These are phyloP conservation scores for Tetragnatha versicolor DNA, from an alignment of 1,140 invertebrate genomes.

Conservation along the genomic window DNA sequence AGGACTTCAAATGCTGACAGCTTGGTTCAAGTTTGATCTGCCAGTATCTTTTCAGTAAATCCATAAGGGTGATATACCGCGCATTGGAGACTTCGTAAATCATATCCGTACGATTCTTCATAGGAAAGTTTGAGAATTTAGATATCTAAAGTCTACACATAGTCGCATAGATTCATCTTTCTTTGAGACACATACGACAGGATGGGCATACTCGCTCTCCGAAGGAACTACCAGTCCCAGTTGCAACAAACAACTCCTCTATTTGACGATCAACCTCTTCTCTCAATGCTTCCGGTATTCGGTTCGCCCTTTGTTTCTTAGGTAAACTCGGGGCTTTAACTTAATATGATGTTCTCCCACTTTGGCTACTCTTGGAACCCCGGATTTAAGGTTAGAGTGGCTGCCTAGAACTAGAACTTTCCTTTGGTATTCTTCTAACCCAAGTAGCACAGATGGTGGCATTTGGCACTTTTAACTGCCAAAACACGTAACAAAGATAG, in stretches of 20 bases:
- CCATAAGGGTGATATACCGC: not conserved
- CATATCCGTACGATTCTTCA: slow-evolving; percentile 50
- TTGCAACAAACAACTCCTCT: slow-evolving; percentile 19
- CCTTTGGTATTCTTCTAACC: no score
- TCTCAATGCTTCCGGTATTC: slow-evolving; percentile 16
- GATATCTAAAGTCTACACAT: slow-evolving; percentile 65
- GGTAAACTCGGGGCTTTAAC: not conserved
- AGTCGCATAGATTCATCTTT: slow-evolving; percentile 64
- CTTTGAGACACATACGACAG: slow-evolving; percentile 65
- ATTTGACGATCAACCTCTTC: slow-evolving; percentile 40
- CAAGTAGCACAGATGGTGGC: no score
- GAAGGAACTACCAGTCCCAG: slow-evolving; percentile 32
- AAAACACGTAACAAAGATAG: no score
- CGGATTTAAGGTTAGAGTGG: not conserved
- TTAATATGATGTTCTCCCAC: not conserved
- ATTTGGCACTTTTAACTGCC: no score
- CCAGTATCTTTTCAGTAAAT: not conserved
- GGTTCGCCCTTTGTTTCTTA: slow-evolving; percentile 9
- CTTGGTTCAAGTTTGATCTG: not conserved
- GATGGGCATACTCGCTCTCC: slow-evolving; percentile 59
- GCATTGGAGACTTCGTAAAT: slow-evolving; percentile 59
- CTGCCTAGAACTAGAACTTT: not conserved
- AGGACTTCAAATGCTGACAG: not conserved
- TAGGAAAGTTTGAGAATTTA: slow-evolving; percentile 66
- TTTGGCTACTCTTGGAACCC: not conserved